phyloP scores from a whole-genome alignment of 2,797 vertebrate species.

The Xyrichtys novacula region DNA sequence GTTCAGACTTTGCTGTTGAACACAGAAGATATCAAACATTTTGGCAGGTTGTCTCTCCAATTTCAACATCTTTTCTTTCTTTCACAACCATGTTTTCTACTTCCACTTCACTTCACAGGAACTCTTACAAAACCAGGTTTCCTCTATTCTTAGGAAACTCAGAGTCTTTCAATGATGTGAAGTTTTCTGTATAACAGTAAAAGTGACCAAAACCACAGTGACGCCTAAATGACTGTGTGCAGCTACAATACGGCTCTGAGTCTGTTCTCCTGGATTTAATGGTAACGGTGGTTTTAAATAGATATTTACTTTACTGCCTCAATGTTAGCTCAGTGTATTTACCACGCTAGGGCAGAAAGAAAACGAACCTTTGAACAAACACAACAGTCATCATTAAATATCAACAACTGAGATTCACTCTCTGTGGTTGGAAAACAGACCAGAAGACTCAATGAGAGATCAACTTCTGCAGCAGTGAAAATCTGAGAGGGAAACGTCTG shows the following conservation, averaged over 20 bases:
- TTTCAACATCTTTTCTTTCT: fast-evolving
- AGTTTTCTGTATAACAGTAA: slow-evolving; percentile 2
- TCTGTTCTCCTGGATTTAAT: slow-evolving; percentile 20
- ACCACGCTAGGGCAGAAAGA: background rate
- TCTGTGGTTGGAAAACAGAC: background rate
- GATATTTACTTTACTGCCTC: slow-evolving; percentile 22
- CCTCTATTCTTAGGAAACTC: background rate
- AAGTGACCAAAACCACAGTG: slow-evolving; percentile 11
- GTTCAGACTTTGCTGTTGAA: background rate
- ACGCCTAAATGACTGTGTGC: background rate
- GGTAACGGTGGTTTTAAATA: background rate
- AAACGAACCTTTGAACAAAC: background rate
- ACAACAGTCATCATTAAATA: too few relatives aligned
- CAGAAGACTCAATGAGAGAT: background rate
- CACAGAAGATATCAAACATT: too few relatives aligned
- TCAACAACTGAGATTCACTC: background rate
- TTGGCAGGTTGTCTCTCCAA: background rate
- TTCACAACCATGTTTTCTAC: too few relatives aligned
- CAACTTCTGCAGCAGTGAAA: background rate
- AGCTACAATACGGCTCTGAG: background rate
- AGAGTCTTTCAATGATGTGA: slow-evolving; percentile 11
- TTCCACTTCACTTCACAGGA: too few relatives aligned
- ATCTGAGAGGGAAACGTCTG: background rate
- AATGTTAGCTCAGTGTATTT: slow-evolving; percentile 9
- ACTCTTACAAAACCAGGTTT: slow-evolving; percentile 3